Evolutionary conservation across 2,113 vertebrate genomes (phyloP), one percentile per base, ranked within the genome.

Genomic region (Corynorhinus townsendii): DNA sequence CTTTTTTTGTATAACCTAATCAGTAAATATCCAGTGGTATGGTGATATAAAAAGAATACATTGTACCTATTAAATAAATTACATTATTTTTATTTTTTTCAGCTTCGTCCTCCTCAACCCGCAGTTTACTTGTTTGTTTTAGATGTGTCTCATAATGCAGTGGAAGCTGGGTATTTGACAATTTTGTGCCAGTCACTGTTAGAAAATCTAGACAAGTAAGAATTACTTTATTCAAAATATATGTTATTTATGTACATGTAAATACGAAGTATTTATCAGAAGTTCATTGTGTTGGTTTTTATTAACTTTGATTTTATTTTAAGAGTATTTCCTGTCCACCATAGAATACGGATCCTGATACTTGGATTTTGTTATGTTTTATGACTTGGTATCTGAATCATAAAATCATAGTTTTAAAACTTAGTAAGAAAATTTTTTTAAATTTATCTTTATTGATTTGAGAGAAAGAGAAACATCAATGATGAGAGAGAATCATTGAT

Each of bases 41-140:
- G 66, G 16, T 30, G 30, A 49, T 54, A 20, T 77, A 38, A 89
- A 81, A 73, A 72, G 28, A 89, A 54, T 49, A 45, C 47, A 30
- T 43, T 75, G 3, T 38, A n/a, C 17, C 64, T 93, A 20, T 40
- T 75, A 76, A 79, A 59, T 75, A 66, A 87, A 1, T 35, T 20
- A 19, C 59, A 17, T 66, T 72, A 7, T 94, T 95, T 97, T 85
- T 97, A 79, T 97, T 90, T 86, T 49, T 97, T 97, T 90, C 96
- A 99, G 99, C 97, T 99, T 95, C 99, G 99, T 73, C 99, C 99
- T 95, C 99, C 99, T 97, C 99, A 99, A 93, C 99, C 99, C 0
- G 99, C 99, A 0, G 99, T 99, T 54, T 99, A 99, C 98, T 98
- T 99, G 96, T 99, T 99, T 98, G 99, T 99, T 82, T 98, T 99